phyloP scores from a whole-genome alignment of 2,113 vertebrate genomes.

The Anhinga anhinga region DNA sequence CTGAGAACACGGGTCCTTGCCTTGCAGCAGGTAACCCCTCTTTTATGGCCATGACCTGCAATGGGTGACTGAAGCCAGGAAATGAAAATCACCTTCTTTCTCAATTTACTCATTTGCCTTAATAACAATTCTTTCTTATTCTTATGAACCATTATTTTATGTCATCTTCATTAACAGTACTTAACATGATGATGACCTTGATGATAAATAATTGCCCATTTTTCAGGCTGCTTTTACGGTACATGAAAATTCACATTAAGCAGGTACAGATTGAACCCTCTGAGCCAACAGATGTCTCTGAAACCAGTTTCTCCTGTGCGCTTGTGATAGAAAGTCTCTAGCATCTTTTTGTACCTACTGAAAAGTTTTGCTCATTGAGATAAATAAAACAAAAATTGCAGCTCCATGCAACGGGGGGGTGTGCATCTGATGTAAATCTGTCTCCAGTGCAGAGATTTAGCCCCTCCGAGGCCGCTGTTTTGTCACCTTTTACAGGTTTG shows the following conservation, averaged over 20 bases:
- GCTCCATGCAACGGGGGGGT: neutral
- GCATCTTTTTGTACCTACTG: neutral
- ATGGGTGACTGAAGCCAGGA: neutral
- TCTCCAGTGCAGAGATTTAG: neutral
- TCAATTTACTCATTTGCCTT: neutral
- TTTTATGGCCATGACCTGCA: neutral
- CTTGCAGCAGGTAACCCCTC: rapidly evolving
- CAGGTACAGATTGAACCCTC: neutral
- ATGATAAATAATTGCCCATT: neutral
- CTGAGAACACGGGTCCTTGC: rapidly evolving
- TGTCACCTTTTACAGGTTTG: slow-evolving; percentile 30
- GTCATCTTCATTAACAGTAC: neutral
- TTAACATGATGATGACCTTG: neutral
- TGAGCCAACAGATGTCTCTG: neutral
- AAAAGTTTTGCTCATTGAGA: neutral
- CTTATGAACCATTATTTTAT: neutral
- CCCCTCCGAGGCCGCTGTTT: neutral
- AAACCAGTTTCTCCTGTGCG: neutral
- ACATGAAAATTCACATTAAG: neutral
- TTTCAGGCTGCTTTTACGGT: neutral
- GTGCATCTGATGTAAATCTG: neutral
- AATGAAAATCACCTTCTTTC: slow-evolving; percentile 10
- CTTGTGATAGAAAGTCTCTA: neutral
- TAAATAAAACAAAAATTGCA: neutral
- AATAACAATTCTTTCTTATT: neutral